Evolutionary conservation across 2,888 invertebrate species (phyloP), one percentile per base, ranked within the genome.

Genomic region (Aricia artaxerxes): DNA sequence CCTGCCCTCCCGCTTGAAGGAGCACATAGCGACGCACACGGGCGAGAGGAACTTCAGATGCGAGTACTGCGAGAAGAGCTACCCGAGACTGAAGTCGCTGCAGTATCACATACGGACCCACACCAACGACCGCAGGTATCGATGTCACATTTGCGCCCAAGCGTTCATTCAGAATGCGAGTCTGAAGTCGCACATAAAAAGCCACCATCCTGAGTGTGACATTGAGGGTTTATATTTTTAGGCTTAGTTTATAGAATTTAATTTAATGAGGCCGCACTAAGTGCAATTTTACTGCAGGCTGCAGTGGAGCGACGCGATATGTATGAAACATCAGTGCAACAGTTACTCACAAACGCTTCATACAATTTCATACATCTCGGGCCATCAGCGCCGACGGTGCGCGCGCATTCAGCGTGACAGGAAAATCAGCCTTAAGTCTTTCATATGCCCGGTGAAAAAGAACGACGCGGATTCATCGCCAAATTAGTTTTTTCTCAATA

Each of bases 71-170:
- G 95, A 95, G 2, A 96, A 96, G 82, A 94, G 94, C 31, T 96
- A 96, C 84, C 95, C 96, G 0, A 91, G 96, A 78, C 87, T 95
- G 5, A 95, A 95, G 61, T 95, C 95, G 0, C 82, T 96, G 49
- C 95, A 95, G 73, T 95, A 95, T 49, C 96, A 96, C 83, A 94
- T 95, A 82, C 85, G 96, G 73, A 95, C 95, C 0, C 96, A 96
- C 82, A 95, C 95, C 0, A 95, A 96, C 4, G 95, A 96, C 81
- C 90, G 95, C 35, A 88, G 95, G 6, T 95, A 95, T 79, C 86
- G 95, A 1, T 96, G 96, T 81, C 91, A 95, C 78, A 88, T 92
- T 79, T 96, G 96, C 80, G 94, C 91, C 1, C 94, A 95, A 73
- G 95, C 95, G 0, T 96, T 96, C 79, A 95, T 95, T 78, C 96